Conservation (phyloP, 2,888 invertebrate species). For the Willowsia nigromaculata region DNA sequence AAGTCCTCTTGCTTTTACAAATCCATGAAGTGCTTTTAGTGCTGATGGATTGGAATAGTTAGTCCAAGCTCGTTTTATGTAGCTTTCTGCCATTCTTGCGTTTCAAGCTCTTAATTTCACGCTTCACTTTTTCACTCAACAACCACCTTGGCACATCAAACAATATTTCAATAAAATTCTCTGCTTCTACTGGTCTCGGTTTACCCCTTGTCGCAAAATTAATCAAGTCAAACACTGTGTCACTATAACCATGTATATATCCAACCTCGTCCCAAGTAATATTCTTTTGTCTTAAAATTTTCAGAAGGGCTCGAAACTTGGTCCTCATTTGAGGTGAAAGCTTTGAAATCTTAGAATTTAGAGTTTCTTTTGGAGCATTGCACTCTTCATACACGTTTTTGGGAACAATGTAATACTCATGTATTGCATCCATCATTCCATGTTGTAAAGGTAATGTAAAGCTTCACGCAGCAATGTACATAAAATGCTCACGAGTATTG, state of each 20-base stretch:
- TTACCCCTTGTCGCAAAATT: background rate
- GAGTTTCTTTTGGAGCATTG: background rate
- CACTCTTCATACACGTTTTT: background rate
- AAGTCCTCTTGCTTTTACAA: background rate
- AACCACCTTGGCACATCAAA: background rate
- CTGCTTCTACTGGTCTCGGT: background rate
- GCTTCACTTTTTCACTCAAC: background rate
- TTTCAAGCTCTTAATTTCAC: background rate
- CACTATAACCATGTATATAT: too few relatives aligned
- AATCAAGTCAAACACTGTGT: too few relatives aligned
- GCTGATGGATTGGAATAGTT: background rate
- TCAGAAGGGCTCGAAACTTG: background rate
- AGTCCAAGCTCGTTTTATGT: background rate
- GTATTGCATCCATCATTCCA: background rate
- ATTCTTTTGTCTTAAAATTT: too few relatives aligned
- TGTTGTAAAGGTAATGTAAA: background rate
- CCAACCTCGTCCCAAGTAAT: too few relatives aligned
- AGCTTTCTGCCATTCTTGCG: background rate
- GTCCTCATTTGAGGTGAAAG: background rate
- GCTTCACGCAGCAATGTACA: background rate
- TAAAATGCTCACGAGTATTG: background rate
- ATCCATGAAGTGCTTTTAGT: background rate
- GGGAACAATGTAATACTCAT: background rate
- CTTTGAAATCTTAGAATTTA: background rate
- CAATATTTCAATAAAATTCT: background rate